A percentile compares a stretch with the other conserved stretches of the same genome.
phyloP scores from a whole-genome alignment of 2,888 invertebrate species.

The Agrilus mali region DNA sequence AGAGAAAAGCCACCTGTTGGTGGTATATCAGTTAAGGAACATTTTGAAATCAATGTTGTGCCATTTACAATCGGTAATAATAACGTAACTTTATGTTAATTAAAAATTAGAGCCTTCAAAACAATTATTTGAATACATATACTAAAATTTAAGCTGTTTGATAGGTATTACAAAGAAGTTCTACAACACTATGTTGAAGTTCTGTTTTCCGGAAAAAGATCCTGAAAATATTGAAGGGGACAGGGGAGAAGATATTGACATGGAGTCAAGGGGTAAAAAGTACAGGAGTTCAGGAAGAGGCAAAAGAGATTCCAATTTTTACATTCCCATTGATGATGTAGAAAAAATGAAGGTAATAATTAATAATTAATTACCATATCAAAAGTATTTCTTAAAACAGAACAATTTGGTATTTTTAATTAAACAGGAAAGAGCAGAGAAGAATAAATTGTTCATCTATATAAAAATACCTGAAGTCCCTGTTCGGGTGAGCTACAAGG shows the following conservation, averaged over 20 bases:
- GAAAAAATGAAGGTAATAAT: slow-evolving; percentile 81
- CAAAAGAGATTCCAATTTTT: slow-evolving; percentile 77
- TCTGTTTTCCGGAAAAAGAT: slow-evolving; percentile 92
- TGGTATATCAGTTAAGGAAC: slow-evolving; percentile 98
- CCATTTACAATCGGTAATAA: slow-evolving; percentile 72
- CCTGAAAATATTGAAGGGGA: slow-evolving; percentile 67
- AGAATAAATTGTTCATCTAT: slow-evolving; percentile 96
- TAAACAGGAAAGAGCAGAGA: slow-evolving; percentile 84
- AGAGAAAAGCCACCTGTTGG: slow-evolving; percentile 93
- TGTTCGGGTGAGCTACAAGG: slow-evolving; percentile 80
- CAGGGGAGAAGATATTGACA: slow-evolving; percentile 45
- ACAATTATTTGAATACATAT: too few relatives aligned
- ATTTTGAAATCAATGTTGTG: slow-evolving; percentile 96
- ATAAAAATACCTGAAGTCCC: slow-evolving; percentile 95
- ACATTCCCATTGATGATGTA: slow-evolving; percentile 86
- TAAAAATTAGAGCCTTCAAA: background rate
- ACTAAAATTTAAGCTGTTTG: too few relatives aligned
- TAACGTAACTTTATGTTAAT: background rate
- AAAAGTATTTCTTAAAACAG: slow-evolving; percentile 1
- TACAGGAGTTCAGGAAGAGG: slow-evolving; percentile 37
- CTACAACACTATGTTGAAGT: slow-evolving; percentile 93
- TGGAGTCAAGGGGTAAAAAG: slow-evolving; percentile 35
- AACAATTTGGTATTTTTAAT: slow-evolving; percentile 9
- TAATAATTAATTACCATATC: background rate
- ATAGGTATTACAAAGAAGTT: slow-evolving; percentile 84